phyloP scores from a whole-genome alignment of 2,888 invertebrate genomes.

The Sinopyrophorus schimmeli region DNA sequence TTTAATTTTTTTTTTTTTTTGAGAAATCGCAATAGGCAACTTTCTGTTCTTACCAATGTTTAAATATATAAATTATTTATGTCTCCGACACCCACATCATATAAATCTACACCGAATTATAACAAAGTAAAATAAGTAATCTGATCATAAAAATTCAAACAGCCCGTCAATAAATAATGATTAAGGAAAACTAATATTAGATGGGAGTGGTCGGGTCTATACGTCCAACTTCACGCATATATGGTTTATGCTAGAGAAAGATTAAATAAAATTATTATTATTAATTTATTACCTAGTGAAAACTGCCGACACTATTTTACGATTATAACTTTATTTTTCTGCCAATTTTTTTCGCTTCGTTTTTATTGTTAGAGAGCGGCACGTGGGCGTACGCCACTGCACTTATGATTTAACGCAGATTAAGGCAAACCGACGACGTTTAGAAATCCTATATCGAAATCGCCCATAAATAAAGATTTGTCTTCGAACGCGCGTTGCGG shows the following conservation, averaged over 20 bases:
- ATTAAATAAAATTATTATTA: constrained; percentile 21
- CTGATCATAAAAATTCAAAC: constrained; percentile 24
- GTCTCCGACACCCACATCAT: too few species aligned
- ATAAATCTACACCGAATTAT: too few species aligned
- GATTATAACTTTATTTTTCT: constrained; percentile 17
- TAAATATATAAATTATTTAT: too few species aligned
- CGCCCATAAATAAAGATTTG: constrained; percentile 6
- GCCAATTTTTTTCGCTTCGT: constrained; percentile 5
- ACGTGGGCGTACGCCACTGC: constrained; percentile 7
- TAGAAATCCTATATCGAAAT: not conserved
- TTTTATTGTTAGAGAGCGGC: too few species aligned
- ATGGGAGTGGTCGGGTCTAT: constrained; percentile 30
- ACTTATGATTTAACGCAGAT: constrained; percentile 10
- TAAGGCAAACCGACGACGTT: constrained; percentile 9
- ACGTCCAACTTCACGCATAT: constrained; percentile 23
- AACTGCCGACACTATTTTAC: constrained; percentile 23
- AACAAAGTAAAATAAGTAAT: constrained; percentile 17
- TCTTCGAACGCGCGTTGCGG: not conserved
- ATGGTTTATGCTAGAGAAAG: constrained; percentile 22
- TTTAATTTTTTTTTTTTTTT: too few species aligned
- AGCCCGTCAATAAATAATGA: constrained; percentile 26
- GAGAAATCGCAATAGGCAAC: too few species aligned
- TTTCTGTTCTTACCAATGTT: too few species aligned
- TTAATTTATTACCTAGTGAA: constrained; percentile 27
- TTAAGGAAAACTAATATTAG: constrained; percentile 27